Evolutionary conservation across 2,113 vertebrate genomes (phyloP), one percentile per base, ranked within the genome.

Genomic region (Amazona guildingii): DNA sequence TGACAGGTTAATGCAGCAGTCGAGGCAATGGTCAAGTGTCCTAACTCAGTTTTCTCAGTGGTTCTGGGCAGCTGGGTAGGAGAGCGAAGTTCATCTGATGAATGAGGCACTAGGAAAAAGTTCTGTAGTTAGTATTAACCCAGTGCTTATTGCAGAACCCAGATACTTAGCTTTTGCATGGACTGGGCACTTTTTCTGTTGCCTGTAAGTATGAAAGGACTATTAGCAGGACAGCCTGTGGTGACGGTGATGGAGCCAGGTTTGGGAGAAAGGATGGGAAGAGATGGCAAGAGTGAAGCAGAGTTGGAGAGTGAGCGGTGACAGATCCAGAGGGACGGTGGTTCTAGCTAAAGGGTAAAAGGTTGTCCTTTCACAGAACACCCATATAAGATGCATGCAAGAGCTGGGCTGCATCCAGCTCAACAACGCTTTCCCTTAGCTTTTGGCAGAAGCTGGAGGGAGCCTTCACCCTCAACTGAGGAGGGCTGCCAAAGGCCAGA

Each of bases 371-470:
- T 24, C 27, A 29, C 29, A 27, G 19, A 43, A 12, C 21, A 73
- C 16, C 33, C 20, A 19, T 7, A 2, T 29, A 55, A 77, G 11
- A 11, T 27, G 11, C 5, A 29, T 23, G 41, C 57, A 83, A 79
- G 55, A 77, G 24, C 31, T 79, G 61, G 46, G n/a, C 51, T 78
- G 13, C 17, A 46, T 61, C n/a, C 84, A 84, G 80, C 18, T 51
- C 54, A 63, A 37, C 10, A 90, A 17, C 21, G 23, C 9, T 77
- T 48, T 55, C 62, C 27, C 39, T 89, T 28, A 61, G 57, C 15
- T 89, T 95, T 54, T 75, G 83, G 43, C 80, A 84, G 57, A 37
- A 95, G 16, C 37, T 80, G 54, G 57, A 88, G 48, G 18, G 14
- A 92, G 31, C 54, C 17, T 75, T 68, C 55, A 63, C 6, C 33